A percentile compares a stretch with the other conserved stretches of the same genome.
Conservation (phyloP, 2,888 invertebrate genomes). For the Lasioglossum malachurum region DNA sequence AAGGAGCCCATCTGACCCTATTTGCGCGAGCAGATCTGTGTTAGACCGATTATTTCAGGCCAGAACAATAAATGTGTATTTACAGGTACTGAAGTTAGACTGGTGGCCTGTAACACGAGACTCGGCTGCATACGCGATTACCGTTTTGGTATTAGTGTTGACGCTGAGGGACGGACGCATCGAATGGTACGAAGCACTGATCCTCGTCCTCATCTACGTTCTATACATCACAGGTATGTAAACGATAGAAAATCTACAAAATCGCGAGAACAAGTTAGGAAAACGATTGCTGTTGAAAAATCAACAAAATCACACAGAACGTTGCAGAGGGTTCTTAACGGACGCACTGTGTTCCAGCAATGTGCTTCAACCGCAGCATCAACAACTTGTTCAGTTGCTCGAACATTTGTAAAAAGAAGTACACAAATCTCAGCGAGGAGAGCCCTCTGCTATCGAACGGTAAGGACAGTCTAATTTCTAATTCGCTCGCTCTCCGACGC, state of each 20-base stretch:
- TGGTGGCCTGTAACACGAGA: slow-evolving; percentile 93
- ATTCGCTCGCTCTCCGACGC: neutral
- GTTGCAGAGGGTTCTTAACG: neutral
- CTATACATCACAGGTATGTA: slow-evolving; percentile 89
- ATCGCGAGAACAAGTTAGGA: neutral
- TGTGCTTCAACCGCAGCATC: slow-evolving; percentile 89
- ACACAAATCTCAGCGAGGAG: slow-evolving; percentile 86
- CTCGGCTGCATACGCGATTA: slow-evolving; percentile 90
- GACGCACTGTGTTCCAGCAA: slow-evolving; percentile 86
- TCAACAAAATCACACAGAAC: neutral
- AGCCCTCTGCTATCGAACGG: slow-evolving; percentile 79
- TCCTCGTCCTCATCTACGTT: slow-evolving; percentile 89
- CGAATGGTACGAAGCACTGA: slow-evolving; percentile 91
- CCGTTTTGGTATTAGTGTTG: slow-evolving; percentile 89
- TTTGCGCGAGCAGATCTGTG: neutral
- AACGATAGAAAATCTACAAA: neutral
- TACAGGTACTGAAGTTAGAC: slow-evolving; percentile 89
- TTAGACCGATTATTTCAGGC: neutral
- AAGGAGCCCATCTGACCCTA: neutral
- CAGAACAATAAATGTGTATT: neutral
- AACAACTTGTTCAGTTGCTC: slow-evolving; percentile 86
- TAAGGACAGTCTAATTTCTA: slow-evolving; percentile 50
- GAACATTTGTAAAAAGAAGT: slow-evolving; percentile 86
- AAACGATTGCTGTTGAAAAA: too few species aligned
- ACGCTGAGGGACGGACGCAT: slow-evolving; percentile 90